Base-by-base conservation (phyloP, 2,113 vertebrate genomes). In the Martes martes region DNA sequence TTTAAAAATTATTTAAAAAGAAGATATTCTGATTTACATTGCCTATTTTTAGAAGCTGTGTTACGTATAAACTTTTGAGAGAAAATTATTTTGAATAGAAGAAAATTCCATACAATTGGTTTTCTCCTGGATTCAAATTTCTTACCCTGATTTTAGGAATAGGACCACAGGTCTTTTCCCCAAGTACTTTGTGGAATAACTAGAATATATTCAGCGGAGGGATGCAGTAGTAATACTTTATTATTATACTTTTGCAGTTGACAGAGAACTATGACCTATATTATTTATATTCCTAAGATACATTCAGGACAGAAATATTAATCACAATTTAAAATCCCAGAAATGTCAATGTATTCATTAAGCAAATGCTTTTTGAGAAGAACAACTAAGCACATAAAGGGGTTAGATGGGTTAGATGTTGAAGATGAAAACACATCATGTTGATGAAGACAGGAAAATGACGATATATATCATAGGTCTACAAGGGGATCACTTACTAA, bases 41-140 rank as follows among this genome's bases (percentile, higher is more conserved):
- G 36, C 8, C 19, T 61, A 61, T 73, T 92, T 96, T 89, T 95
- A 89, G 63, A 91, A 79, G 9, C 11, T 55, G 55, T 81, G 19
- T 14, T 71, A 94, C 94, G 81, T 89, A 69, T 39, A 93, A 63
- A 89, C 90, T 73, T 89, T 61, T 19, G 24, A 39, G 21, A 74
- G 24, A 94, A 98, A 96, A 95, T 89, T 83, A 94, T 10, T 52
- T 52, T 92, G 55, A 57, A 24, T 92, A 80, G 65, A 88, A 89
- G 24, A 97, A 65, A 82, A 89, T 80, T 86, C 24, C 47, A 81
- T n/a, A 71, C 14, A 26, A 78, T 47, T 94, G 2, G 21, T 78
- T 79, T 90, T 84, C 74, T 94, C 45, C 91, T 91, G 87, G 4
- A 67, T 39, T 97, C 24, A 91, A 33, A 84, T 92, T 96, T 96